Conservation (phyloP, 2,888 invertebrate species). For the Athripsodes cinereus region DNA sequence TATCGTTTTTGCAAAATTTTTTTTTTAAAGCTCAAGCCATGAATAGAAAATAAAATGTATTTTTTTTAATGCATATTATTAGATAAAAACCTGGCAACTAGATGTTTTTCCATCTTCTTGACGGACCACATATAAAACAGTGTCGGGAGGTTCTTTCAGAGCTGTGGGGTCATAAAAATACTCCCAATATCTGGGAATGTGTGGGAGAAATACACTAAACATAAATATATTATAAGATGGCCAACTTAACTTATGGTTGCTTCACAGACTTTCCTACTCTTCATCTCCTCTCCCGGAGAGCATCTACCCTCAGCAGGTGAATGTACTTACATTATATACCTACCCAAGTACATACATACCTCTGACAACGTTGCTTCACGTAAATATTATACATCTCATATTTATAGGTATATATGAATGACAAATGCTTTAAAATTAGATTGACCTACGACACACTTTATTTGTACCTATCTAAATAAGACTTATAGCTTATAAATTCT, state of each 20-base stretch:
- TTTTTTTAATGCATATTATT: too few relatives aligned
- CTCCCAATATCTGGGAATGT: conserved; percentile 9
- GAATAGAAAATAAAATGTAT: too few relatives aligned
- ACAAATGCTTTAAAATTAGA: not conserved
- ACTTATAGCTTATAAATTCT: too few relatives aligned
- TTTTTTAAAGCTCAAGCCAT: too few relatives aligned
- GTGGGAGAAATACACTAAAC: conserved; percentile 17
- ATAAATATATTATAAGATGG: conserved; percentile 25
- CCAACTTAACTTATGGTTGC: conserved; percentile 20
- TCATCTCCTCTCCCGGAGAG: not conserved
- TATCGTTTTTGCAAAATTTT: too few relatives aligned
- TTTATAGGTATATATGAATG: not conserved
- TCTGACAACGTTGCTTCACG: not conserved
- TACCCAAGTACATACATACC: not conserved
- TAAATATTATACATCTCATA: not conserved
- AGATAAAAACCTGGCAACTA: too few relatives aligned
- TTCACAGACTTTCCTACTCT: not conserved
- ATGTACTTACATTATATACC: not conserved
- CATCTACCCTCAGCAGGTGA: not conserved
- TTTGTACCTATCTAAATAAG: too few relatives aligned
- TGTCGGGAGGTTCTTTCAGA: conserved; percentile 4
- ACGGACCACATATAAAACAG: conserved; percentile 16
- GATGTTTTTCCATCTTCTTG: not conserved
- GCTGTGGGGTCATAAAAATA: conserved; percentile 12
- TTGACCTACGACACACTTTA: too few relatives aligned